phyloP scores from a whole-genome alignment of 30 jellyfish, hydroid and myxozoan genomes.

The Nemopilema nomurai region DNA sequence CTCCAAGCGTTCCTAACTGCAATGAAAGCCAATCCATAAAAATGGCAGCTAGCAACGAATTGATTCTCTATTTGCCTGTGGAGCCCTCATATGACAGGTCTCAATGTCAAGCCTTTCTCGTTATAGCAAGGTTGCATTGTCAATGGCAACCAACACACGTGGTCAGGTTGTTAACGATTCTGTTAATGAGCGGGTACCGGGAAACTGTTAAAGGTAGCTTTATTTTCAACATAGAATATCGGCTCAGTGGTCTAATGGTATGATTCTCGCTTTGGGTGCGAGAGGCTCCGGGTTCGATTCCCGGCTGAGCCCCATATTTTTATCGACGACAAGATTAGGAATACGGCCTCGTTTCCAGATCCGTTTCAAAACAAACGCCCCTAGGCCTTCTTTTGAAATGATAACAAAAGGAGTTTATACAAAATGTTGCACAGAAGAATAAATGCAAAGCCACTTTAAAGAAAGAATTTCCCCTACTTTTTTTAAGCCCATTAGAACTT shows the following conservation, averaged over 20 bases:
- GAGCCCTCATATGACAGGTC: background rate
- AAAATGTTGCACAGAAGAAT: background rate
- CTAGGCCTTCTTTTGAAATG: too few relatives aligned
- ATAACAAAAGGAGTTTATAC: background rate
- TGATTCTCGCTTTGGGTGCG: conserved; percentile 67
- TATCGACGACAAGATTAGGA: background rate
- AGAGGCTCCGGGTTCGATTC: conserved; percentile 68
- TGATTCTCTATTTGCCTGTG: background rate
- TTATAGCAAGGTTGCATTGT: background rate
- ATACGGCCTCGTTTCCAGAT: background rate
- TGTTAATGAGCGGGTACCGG: conserved; percentile 5
- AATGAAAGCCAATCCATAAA: background rate
- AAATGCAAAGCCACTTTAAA: background rate
- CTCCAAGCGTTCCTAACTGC: conserved; percentile 99
- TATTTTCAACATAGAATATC: background rate
- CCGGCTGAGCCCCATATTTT: conserved; percentile 58
- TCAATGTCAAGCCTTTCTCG: background rate
- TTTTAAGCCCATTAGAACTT: too few relatives aligned
- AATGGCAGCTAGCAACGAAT: background rate
- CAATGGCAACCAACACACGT: background rate
- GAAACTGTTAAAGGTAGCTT: background rate
- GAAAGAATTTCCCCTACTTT: conserved; percentile 10
- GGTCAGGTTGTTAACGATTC: background rate
- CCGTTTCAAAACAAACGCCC: background rate
- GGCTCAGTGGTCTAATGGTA: conserved; percentile 65